Evolutionary conservation across 2,797 vertebrate genomes (phyloP).

Genomic region (Enteromius unitaeniatus): DNA sequence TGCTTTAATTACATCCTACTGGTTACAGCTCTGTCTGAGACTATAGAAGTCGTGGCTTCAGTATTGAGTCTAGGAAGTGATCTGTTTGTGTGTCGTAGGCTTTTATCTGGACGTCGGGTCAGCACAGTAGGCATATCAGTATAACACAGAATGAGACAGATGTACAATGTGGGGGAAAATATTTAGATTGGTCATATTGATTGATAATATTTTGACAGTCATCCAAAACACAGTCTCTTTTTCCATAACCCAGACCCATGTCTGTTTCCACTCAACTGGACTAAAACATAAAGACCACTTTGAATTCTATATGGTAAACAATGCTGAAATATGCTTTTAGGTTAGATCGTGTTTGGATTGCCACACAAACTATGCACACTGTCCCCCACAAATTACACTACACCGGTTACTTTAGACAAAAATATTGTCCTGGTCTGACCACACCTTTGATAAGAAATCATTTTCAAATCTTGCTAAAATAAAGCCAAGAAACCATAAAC

Average conservation of each 20-base stretch:
- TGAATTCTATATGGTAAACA: constrained; percentile 53
- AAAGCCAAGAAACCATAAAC: constrained; percentile 21
- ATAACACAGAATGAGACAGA: constrained; percentile 66
- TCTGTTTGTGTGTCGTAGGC: constrained; percentile 67
- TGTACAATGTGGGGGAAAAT: constrained; percentile 68
- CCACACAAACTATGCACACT: constrained; percentile 9
- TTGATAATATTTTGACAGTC: constrained; percentile 75
- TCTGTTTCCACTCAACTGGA: constrained; percentile 50
- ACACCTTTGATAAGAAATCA: constrained; percentile 38
- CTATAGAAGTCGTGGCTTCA: constrained; percentile 59
- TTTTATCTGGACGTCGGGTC: constrained; percentile 74
- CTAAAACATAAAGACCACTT: constrained; percentile 55
- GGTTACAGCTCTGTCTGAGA: constrained; percentile 68
- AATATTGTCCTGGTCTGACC: not conserved
- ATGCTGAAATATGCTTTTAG: constrained; percentile 50
- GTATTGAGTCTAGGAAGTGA: constrained; percentile 60
- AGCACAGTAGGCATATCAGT: constrained; percentile 62
- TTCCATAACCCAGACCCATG: constrained; percentile 53
- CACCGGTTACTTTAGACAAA: constrained; percentile 2
- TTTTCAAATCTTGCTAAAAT: constrained; percentile 3
- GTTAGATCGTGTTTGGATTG: constrained; percentile 44
- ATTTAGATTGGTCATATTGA: constrained; percentile 74
- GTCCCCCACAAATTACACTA: constrained; percentile 4
- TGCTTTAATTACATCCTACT: constrained; percentile 63
- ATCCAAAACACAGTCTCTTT: constrained; percentile 71